phyloP scores from a whole-genome alignment of 2,113 vertebrate species.

The Callopanchax toddi region DNA sequence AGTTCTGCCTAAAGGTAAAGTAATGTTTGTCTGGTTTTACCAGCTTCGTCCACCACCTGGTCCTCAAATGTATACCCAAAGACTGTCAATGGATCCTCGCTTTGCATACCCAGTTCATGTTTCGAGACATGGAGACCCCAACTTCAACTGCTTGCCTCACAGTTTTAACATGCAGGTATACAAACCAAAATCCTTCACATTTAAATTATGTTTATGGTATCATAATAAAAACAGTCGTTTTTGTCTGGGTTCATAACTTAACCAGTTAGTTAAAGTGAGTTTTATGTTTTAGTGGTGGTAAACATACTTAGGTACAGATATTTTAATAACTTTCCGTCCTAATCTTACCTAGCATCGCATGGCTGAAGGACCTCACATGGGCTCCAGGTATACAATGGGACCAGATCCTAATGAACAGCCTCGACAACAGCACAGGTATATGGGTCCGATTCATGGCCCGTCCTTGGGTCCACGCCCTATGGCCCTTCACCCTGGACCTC shows the following conservation, averaged over 20 bases:
- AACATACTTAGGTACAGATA: background rate
- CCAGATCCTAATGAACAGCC: slow-evolving; percentile 68
- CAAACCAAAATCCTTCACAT: too few species aligned
- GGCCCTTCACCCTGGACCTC: slow-evolving; percentile 82
- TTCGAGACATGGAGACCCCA: slow-evolving; percentile 81
- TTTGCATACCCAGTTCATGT: slow-evolving; percentile 82
- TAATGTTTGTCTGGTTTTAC: background rate
- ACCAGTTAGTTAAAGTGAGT: too few species aligned
- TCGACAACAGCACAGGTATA: slow-evolving; percentile 77
- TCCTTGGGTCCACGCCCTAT: slow-evolving; percentile 82
- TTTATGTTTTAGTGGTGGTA: background rate
- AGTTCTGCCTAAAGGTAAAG: too few species aligned
- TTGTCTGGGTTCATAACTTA: too few species aligned
- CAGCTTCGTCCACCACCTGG: slow-evolving; percentile 72
- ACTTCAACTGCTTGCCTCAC: slow-evolving; percentile 77
- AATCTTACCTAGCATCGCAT: slow-evolving; percentile 74
- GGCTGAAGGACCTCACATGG: slow-evolving; percentile 81
- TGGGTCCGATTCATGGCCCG: slow-evolving; percentile 81
- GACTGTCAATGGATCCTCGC: slow-evolving; percentile 81
- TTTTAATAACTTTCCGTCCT: background rate
- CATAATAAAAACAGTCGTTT: too few species aligned
- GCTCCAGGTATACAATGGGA: slow-evolving; percentile 79
- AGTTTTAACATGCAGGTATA: slow-evolving; percentile 88
- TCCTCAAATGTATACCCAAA: slow-evolving; percentile 81
- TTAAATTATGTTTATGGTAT: too few species aligned